Base-by-base conservation (phyloP, 2,888 invertebrate species). In the Cheilosia variabilis region DNA sequence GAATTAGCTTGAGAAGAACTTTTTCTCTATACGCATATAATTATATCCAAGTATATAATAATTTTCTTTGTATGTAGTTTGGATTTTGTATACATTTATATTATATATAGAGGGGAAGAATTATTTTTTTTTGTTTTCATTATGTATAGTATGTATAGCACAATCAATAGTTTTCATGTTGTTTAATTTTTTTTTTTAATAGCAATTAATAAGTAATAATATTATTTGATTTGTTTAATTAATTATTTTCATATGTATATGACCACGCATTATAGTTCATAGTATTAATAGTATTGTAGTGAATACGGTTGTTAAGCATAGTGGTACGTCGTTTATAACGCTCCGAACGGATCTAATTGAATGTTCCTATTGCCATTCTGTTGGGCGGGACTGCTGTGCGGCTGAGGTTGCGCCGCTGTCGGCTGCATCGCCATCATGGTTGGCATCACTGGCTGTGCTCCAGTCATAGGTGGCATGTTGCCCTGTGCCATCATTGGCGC, bases 301-400 rank as follows among this genome's bases (percentile, higher is more conserved):
- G 81, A 65, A 68, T 73, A 45, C 65, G 73, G 69, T 62, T 81
- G 27, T 41, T 24, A 24, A 22, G 9, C 13, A 9, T 43, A 50
- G 43, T 2, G 9, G 57, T 77, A 50, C 45, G 76, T 58, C 80
- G 87, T 89, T 92, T 92, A 92, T 91, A 92, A 91, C 89, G 93
- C 93, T 89, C 93, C 93, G 89, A 93, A 93, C 83, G 93, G 93
- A 92, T 93, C 93, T 87, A 93, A 90, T 89, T 93, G 93, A 86
- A 93, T 92, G 89, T 91, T 93, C 90, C 93, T 93, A 90, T 92
- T 90, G 90, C 88, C 87, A 89, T 82, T 83, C 80, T 77, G 87
- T 69, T 80, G 71, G 77, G 88, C 87, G 75, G 88, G 88, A 91
- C 90, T 91, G 91, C 90, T 91, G 89, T 88, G 89, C 88, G 88